Conservation (phyloP, 2,113 vertebrate species). For the Cyprinodon tularosa region DNA sequence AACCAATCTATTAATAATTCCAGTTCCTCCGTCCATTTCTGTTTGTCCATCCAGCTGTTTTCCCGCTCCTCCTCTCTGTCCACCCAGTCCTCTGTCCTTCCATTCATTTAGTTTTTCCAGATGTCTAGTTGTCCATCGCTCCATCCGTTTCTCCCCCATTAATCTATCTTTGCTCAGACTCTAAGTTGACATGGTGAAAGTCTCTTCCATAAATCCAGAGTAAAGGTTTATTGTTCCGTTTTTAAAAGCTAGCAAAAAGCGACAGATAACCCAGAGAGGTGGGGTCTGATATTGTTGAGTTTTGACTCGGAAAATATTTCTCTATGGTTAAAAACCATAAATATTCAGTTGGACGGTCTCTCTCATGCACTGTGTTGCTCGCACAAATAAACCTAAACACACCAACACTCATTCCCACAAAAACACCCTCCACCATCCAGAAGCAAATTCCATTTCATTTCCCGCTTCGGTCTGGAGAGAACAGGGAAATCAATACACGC, state of each 20-base stretch:
- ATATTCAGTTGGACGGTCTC: constrained; percentile 25
- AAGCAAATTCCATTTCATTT: constrained; percentile 76
- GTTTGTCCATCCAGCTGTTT: neutral
- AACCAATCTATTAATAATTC: no score
- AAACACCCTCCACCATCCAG: constrained; percentile 37
- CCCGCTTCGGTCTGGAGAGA: constrained; percentile 60
- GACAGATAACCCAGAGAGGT: neutral
- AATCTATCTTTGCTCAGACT: neutral
- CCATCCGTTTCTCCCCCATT: neutral
- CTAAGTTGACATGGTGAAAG: neutral
- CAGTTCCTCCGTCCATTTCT: no score
- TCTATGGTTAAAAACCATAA: neutral
- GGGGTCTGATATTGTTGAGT: no score
- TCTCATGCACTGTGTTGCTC: constrained; percentile 14
- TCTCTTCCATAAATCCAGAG: neutral
- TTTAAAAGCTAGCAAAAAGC: neutral
- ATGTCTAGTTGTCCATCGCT: neutral
- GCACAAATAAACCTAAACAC: constrained; percentile 40
- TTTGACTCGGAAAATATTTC: neutral
- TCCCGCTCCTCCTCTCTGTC: neutral
- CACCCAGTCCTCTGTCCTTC: neutral
- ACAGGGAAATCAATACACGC: constrained; percentile 73
- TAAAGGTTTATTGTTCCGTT: neutral
- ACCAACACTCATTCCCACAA: constrained; percentile 4
- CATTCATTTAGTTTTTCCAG: neutral